Conservation (phyloP, 2,113 vertebrate genomes). For the Oreocharis arfaki region DNA sequence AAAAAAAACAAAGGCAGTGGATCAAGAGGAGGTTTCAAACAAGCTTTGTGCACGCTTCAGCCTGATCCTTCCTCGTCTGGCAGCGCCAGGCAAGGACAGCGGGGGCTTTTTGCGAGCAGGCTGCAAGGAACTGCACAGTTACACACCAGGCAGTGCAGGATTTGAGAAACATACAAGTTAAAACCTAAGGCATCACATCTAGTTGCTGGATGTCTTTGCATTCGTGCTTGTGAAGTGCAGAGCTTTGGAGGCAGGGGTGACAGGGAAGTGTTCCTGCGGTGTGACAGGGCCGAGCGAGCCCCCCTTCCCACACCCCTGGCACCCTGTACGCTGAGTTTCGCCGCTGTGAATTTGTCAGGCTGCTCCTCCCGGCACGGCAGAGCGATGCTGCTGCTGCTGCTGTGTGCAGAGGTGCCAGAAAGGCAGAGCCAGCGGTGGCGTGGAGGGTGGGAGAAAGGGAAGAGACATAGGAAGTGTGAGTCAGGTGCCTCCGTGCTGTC, state of each 20-base stretch:
- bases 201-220: neutral
- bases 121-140: too few species aligned
- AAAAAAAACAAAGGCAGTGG: neutral
- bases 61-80: neutral
- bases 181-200: too few species aligned
- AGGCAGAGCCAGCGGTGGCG: neutral
- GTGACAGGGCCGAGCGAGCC: neutral
- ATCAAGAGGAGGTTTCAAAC: neutral
- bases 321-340: neutral
- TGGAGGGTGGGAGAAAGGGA: neutral
- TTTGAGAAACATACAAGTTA: too few species aligned
- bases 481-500: neutral
- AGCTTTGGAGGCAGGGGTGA: neutral
- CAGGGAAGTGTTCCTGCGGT: neutral
- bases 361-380: neutral
- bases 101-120: neutral
- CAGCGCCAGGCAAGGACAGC: neutral
- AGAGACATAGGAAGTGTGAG: neutral
- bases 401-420: neutral
- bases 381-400: neutral
- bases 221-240: neutral
- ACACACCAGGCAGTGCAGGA: too few species aligned
- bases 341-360: neutral
- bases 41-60: neutral
- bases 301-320: neutral